A percentile compares a stretch with the other conserved stretches of the same genome.
These are phyloP conservation scores for Luperina testacea DNA, from an alignment of 2,888 invertebrate genomes.

Conservation along the genomic window DNA sequence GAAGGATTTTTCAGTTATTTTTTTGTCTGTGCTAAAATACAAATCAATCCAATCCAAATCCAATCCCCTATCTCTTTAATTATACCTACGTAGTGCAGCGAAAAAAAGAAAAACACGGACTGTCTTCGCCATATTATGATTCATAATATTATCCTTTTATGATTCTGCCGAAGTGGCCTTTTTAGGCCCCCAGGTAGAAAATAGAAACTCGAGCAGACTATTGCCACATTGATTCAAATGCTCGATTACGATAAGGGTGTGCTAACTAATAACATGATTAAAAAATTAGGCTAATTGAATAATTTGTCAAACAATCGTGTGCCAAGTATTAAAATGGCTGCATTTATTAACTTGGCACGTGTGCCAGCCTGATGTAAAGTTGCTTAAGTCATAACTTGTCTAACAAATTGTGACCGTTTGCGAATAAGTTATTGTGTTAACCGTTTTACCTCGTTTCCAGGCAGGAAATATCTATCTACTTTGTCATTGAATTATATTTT, in stretches of 20 bases:
- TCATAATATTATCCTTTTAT: too few species aligned
- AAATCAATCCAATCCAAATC: too few species aligned
- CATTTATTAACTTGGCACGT: slow-evolving; percentile 35
- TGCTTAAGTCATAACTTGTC: slow-evolving; percentile 18
- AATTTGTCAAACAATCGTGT: slow-evolving; percentile 47
- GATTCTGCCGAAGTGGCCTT: too few species aligned
- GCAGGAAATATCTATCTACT: slow-evolving; percentile 47
- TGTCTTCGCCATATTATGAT: too few species aligned
- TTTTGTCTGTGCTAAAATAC: too few species aligned
- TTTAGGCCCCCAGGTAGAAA: too few species aligned
- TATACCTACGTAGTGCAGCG: too few species aligned
- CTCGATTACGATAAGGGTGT: neutral
- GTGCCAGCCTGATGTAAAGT: neutral
- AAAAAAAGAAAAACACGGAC: too few species aligned
- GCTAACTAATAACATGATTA: slow-evolving; percentile 10
- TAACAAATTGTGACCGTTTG: slow-evolving; percentile 41
- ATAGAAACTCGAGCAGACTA: neutral
- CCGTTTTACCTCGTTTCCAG: slow-evolving; percentile 18
- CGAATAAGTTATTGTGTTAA: slow-evolving; percentile 32
- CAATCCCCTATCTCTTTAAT: too few species aligned
- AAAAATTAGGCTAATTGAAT: slow-evolving; percentile 34
- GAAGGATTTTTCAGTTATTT: too few species aligned
- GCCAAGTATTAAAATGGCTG: slow-evolving; percentile 37
- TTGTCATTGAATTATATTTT: slow-evolving; percentile 41
- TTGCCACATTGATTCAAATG: neutral